These are phyloP conservation scores for Oligia fasciuncula DNA, from an alignment of 2,888 invertebrate genomes.

Conservation along the genomic window DNA sequence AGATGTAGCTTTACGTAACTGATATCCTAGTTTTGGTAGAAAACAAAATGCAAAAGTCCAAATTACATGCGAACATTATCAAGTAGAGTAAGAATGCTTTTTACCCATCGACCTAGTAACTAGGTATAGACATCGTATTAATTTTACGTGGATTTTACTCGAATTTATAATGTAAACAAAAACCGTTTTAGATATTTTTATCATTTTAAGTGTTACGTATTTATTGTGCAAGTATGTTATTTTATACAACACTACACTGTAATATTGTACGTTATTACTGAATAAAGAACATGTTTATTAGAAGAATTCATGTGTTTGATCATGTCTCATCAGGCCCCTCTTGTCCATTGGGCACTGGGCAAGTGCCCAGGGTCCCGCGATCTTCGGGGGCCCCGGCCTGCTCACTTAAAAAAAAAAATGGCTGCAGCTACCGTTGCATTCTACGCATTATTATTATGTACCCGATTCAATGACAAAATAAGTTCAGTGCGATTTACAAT, in stretches of 20 bases:
- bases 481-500: too few relatives aligned
- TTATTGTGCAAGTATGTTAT: conserved; percentile 39
- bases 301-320: conserved; percentile 32
- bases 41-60: conserved; percentile 9
- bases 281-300: conserved; percentile 55
- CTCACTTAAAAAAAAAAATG: too few relatives aligned
- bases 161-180: conserved; percentile 49
- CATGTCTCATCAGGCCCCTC: background rate
- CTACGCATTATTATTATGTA: too few relatives aligned
- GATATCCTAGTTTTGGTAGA: conserved; percentile 29
- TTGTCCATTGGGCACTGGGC: too few relatives aligned
- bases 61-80: background rate
- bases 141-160: conserved; percentile 46
- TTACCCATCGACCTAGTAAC: background rate
- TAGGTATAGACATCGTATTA: conserved; percentile 35
- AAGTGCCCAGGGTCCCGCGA: too few relatives aligned
- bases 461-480: too few relatives aligned
- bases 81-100: background rate
- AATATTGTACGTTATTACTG: conserved; percentile 45
- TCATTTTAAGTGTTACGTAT: conserved; percentile 55
- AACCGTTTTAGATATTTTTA: conserved; percentile 39
- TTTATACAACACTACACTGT: conserved; percentile 28
- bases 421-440: too few relatives aligned
- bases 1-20: background rate
- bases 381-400: too few relatives aligned